Percentiles rank a stretch among this genome's conserved stretches.
These are phyloP conservation scores for Chiroxiphia lanceolata DNA, from an alignment of 2,797 vertebrate species.

Conservation along the genomic window DNA sequence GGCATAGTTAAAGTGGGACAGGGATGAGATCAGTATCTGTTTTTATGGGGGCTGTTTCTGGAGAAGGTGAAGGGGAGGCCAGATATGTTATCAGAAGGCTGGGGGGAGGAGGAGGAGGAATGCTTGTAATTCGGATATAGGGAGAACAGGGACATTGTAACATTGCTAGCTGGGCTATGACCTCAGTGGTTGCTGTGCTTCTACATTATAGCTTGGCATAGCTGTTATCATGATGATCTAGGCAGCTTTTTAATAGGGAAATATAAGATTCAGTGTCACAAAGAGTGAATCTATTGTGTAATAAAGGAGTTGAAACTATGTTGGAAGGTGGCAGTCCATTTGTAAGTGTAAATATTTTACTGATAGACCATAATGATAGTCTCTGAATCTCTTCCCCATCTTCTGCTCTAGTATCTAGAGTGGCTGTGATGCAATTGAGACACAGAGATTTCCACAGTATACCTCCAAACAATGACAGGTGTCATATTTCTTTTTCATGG, in stretches of 20 bases:
- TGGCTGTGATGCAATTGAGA: background rate
- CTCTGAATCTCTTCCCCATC: background rate
- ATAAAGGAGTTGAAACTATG: background rate
- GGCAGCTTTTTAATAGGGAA: background rate
- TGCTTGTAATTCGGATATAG: background rate
- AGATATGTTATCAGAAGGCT: background rate
- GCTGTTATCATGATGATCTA: background rate
- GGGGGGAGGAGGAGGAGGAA: background rate
- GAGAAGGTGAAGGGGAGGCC: background rate
- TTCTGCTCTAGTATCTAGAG: background rate
- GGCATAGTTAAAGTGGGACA: background rate
- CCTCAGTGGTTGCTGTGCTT: background rate
- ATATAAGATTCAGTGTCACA: background rate
- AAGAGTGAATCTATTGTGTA: background rate
- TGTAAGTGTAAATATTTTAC: constrained; percentile 20
- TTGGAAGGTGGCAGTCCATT: constrained; percentile 2
- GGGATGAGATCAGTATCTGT: background rate
- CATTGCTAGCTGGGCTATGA: background rate
- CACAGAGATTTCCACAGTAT: background rate
- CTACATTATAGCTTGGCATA: background rate
- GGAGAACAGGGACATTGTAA: background rate
- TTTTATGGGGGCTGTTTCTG: background rate
- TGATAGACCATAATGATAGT: background rate
- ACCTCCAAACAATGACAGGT: background rate
- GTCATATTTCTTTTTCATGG: background rate